A percentile compares a stretch with the other conserved stretches of the same genome.
Conservation (phyloP, 2,797 vertebrate species). For the Platalea minor region DNA sequence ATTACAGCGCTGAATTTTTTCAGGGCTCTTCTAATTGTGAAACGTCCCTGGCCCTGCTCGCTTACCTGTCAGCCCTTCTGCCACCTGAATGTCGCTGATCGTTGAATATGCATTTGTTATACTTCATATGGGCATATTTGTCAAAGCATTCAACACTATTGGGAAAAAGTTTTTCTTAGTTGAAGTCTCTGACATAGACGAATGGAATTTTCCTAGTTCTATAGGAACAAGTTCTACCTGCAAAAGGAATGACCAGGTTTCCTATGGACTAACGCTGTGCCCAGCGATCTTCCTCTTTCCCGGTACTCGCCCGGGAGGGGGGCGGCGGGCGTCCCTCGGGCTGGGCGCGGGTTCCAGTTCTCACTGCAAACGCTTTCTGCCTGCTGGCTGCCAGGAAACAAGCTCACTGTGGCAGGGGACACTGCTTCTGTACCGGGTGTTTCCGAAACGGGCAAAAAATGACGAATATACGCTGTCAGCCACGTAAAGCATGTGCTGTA, state of each 20-base stretch:
- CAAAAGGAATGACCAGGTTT: not conserved
- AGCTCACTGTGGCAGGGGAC: rapidly evolving
- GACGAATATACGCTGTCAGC: not conserved
- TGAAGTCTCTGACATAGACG: not conserved
- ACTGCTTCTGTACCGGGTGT: not conserved
- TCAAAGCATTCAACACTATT: rapidly evolving
- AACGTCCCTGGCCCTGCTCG: not conserved
- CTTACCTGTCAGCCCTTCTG: not conserved
- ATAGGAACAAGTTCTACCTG: not conserved
- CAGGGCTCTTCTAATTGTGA: not conserved
- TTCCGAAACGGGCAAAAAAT: not conserved
- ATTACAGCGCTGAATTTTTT: not conserved
- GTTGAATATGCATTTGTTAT: not conserved
- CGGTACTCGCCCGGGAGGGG: too few species aligned
- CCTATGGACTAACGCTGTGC: rapidly evolving
- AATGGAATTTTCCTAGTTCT: not conserved
- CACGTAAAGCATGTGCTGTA: not conserved
- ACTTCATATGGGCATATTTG: not conserved
- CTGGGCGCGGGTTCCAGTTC: rapidly evolving
- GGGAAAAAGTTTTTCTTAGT: not conserved
- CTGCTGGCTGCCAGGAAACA: not conserved
- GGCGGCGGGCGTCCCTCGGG: rapidly evolving
- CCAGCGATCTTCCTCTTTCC: not conserved
- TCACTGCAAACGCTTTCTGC: not conserved
- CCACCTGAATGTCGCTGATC: not conserved